phyloP scores from a whole-genome alignment of 2,797 vertebrate genomes.

The Spea hammondii region DNA sequence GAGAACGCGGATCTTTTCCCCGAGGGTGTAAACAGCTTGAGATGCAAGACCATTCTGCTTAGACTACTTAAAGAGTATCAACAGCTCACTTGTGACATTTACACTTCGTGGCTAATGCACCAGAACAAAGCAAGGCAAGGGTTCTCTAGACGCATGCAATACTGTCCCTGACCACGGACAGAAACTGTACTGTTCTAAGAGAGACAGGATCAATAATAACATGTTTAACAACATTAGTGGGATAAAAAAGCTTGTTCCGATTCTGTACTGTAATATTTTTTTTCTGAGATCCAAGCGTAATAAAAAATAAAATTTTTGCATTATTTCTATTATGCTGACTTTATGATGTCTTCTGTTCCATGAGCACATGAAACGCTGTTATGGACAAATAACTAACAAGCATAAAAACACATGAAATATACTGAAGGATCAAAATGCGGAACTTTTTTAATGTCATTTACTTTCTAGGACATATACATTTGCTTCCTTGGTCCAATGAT shows the following conservation, averaged over 20 bases:
- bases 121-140: constrained; percentile 47
- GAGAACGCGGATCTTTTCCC: constrained; percentile 37
- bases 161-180: constrained; percentile 21
- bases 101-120: constrained; percentile 45
- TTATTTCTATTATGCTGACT: background rate
- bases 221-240: constrained; percentile 14
- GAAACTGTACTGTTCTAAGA: constrained; percentile 1
- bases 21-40: constrained; percentile 41
- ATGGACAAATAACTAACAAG: no score
- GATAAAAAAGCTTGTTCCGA: background rate
- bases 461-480: no score
- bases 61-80: constrained; percentile 53
- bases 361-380: no score
- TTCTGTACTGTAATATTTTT: background rate
- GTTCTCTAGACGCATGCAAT: constrained; percentile 27
- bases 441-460: no score
- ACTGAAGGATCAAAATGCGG: no score
- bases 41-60: constrained; percentile 41
- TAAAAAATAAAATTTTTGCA: background rate
- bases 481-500: no score
- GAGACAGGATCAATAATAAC: constrained; percentile 27
- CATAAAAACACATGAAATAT: no score
- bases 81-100: constrained; percentile 48
- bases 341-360: no score
- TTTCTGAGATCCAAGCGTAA: background rate